Conservation (phyloP, 1,140 invertebrate genomes). For the Nylanderia fulva region DNA sequence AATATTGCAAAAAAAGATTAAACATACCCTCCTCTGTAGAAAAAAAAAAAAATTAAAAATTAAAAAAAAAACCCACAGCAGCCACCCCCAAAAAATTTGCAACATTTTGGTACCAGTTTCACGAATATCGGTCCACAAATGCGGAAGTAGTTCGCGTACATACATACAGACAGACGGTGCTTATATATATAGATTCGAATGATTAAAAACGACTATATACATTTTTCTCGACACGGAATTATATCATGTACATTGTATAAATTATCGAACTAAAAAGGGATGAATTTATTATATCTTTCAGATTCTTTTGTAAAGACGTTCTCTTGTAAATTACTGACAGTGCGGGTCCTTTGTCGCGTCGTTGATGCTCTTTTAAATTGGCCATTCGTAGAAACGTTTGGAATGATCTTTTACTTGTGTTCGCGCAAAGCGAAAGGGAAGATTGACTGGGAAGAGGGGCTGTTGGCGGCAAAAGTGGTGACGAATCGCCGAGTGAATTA, state of each 20-base stretch:
- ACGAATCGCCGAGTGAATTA: conserved; percentile 68
- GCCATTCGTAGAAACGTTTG: conserved; percentile 10
- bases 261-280: neutral
- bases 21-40: too few species aligned
- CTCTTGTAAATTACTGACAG: neutral
- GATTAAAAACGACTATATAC: neutral
- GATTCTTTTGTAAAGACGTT: neutral
- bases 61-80: too few species aligned
- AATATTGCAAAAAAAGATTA: too few species aligned
- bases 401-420: neutral
- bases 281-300: neutral
- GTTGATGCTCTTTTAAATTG: conserved; percentile 31
- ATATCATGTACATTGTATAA: neutral
- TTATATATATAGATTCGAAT: too few species aligned
- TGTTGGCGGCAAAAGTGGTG: neutral
- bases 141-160: too few species aligned
- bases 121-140: too few species aligned
- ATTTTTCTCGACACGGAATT: neutral
- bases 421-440: conserved; percentile 4
- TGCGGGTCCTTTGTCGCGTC: conserved; percentile 33
- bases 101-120: too few species aligned
- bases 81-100: too few species aligned
- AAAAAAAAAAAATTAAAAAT: too few species aligned
- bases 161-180: too few species aligned
- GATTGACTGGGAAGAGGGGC: neutral